Conservation (phyloP, 1,140 invertebrate species). For the Mamestra configurata region DNA sequence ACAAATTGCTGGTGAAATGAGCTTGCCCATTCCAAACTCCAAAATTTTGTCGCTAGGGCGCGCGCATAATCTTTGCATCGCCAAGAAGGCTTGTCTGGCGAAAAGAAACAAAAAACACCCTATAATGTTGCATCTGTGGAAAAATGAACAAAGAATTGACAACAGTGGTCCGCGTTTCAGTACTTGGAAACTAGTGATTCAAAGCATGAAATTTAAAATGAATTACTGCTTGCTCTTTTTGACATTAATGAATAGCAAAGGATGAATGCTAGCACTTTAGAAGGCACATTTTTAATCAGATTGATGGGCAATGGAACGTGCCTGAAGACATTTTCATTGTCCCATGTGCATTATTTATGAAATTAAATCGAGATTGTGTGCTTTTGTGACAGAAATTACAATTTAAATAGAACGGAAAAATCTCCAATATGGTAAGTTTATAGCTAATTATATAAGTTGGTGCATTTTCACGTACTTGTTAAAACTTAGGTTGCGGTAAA, state of each 20-base stretch:
- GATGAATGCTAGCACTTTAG: not conserved
- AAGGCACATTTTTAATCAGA: not conserved
- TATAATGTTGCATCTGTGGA: not conserved
- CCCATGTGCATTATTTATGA: constrained; percentile 50
- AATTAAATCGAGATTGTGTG: not conserved
- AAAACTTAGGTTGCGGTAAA: constrained; percentile 40
- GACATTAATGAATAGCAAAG: not conserved
- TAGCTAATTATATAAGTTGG: not conserved
- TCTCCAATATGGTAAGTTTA: constrained; percentile 41
- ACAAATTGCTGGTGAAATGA: no score
- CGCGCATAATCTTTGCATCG: no score
- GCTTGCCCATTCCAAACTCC: no score
- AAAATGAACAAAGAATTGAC: not conserved
- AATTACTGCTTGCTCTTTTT: not conserved
- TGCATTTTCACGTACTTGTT: not conserved
- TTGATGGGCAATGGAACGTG: constrained; percentile 18
- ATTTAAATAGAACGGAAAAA: not conserved
- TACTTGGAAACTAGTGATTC: no score
- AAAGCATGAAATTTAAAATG: not conserved
- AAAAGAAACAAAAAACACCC: no score
- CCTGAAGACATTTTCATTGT: constrained; percentile 26
- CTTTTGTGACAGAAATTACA: constrained; percentile 41
- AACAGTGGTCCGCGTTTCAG: no score
- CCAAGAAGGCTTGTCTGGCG: no score
- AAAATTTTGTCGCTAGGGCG: no score